Conservation (phyloP, 2,113 vertebrate genomes). For the Oostethus manadensis region DNA sequence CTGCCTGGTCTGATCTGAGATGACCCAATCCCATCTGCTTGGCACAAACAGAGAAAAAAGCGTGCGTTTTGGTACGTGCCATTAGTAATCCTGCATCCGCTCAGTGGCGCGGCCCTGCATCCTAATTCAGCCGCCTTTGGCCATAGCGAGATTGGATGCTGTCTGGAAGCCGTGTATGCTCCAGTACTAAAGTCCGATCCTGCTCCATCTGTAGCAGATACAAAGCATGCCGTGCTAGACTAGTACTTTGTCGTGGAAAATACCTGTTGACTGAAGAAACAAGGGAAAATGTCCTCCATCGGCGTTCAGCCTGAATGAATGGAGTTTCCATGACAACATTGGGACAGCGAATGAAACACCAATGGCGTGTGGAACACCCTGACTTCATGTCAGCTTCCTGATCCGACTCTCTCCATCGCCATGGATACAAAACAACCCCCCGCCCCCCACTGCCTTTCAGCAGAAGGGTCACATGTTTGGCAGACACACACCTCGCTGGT, state of each 20-base stretch:
- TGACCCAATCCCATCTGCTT: conserved; percentile 54
- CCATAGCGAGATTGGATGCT: conserved; percentile 13
- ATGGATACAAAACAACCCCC: conserved; percentile 54
- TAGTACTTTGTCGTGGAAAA: neutral
- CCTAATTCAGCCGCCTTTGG: conserved; percentile 20
- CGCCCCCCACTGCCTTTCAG: conserved; percentile 7
- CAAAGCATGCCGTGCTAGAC: neutral
- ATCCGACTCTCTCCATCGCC: conserved; percentile 42
- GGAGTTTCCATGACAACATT: conserved; percentile 63
- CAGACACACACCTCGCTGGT: neutral
- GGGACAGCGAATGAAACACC: conserved; percentile 62
- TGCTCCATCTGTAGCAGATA: neutral
- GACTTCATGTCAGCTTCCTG: conserved; percentile 67
- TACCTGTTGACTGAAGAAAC: conserved; percentile 29
- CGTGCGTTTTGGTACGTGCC: conserved; percentile 2
- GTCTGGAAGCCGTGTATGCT: conserved; percentile 8
- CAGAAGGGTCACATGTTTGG: conserved; percentile 21
- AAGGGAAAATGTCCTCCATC: conserved; percentile 35
- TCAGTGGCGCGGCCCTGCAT: conserved; percentile 23
- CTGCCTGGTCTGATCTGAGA: conserved; percentile 46
- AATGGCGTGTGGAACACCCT: conserved; percentile 50
- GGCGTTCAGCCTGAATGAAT: conserved; percentile 48
- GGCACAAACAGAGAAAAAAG: conserved; percentile 37
- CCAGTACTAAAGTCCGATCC: conserved; percentile 7
- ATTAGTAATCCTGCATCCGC: conserved; percentile 37